These are phyloP conservation scores for Abramis brama DNA, from an alignment of 2,113 vertebrate species.

Conservation along the genomic window DNA sequence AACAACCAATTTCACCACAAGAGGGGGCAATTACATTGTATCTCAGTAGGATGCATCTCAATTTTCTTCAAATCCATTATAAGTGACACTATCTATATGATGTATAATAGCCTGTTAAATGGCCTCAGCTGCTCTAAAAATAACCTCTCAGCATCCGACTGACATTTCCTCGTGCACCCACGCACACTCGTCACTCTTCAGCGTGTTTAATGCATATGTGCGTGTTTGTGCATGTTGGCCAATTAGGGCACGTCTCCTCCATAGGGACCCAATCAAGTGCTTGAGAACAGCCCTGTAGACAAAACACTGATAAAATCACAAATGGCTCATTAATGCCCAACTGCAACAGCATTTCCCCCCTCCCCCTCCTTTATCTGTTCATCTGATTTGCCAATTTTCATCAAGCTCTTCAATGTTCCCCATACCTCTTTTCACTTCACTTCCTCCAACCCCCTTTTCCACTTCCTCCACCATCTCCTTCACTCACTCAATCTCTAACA, in stretches of 20 bases:
- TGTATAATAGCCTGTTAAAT: background rate
- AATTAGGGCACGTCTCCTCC: slow-evolving; percentile 36
- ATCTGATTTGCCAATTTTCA: slow-evolving; percentile 37
- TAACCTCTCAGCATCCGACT: background rate
- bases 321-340: slow-evolving; percentile 53
- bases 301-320: slow-evolving; percentile 54
- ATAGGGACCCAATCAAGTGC: slow-evolving; percentile 40
- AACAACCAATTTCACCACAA: background rate
- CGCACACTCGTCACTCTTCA: background rate
- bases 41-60: background rate
- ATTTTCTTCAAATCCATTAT: background rate
- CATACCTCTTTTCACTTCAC: slow-evolving; percentile 2
- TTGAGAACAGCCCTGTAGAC: slow-evolving; percentile 54
- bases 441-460: background rate
- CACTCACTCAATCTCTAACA: slow-evolving; percentile 22
- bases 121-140: background rate
- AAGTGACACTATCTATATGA: background rate
- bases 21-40: slow-evolving; percentile 8
- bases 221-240: background rate
- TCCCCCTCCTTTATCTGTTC: background rate
- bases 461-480: slow-evolving; percentile 13
- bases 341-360: slow-evolving; percentile 9
- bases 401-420: slow-evolving; percentile 21
- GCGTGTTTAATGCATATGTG: background rate
- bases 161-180: background rate